Conservation (phyloP, 2,113 vertebrate genomes). For the mouse (Mus musculus) region DNA sequence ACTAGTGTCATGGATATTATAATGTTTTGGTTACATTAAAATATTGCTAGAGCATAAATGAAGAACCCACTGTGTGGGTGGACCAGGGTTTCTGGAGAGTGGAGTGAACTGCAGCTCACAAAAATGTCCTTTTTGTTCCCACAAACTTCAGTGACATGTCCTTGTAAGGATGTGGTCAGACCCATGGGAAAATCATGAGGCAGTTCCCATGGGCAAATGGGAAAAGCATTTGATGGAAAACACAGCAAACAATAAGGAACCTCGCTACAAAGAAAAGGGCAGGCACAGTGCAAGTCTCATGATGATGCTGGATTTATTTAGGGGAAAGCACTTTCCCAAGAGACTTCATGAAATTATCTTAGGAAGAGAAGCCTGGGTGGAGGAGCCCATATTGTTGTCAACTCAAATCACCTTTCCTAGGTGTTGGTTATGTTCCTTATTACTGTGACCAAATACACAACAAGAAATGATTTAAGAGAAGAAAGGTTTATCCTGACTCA, state of each 20-base stretch:
- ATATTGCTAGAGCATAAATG: neutral
- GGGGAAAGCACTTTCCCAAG: slow-evolving; percentile 26
- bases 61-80: neutral
- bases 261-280: slow-evolving; percentile 1
- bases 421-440: neutral
- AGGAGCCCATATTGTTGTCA: slow-evolving; percentile 60
- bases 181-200: neutral
- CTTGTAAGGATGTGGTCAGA: neutral
- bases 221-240: neutral
- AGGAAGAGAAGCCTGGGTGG: slow-evolving; percentile 42
- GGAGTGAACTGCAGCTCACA: neutral
- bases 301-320: slow-evolving; percentile 29
- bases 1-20: neutral
- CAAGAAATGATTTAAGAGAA: neutral
- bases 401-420: neutral
- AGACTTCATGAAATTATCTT: slow-evolving; percentile 62
- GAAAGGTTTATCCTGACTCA: neutral
- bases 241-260: neutral
- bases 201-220: neutral
- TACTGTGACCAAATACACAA: neutral
- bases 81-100: neutral
- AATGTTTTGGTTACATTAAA: neutral
- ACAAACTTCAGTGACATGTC: neutral
- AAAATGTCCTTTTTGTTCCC: neutral
- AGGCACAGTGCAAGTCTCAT: slow-evolving; percentile 14